Conservation (phyloP, 1,140 invertebrate species). For the Hermetia illucens region DNA sequence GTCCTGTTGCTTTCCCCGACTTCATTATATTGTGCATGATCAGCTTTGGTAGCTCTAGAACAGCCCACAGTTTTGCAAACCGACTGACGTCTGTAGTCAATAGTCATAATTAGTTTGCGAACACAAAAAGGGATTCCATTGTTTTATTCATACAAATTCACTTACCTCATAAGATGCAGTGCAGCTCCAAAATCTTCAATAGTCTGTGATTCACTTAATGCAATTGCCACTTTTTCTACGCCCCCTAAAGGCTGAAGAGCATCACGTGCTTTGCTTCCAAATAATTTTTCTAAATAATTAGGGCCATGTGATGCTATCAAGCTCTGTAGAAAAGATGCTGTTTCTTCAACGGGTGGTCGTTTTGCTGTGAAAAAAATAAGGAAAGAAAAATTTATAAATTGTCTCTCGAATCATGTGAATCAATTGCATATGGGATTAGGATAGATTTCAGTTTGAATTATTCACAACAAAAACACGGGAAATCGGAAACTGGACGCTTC, state of each 20-base stretch:
- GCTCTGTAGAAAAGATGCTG: conserved; percentile 84
- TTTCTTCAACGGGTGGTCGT: conserved; percentile 89
- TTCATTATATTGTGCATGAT: too few relatives aligned
- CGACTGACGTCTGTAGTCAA: too few relatives aligned
- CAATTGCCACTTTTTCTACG: conserved; percentile 86
- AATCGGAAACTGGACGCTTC: too few relatives aligned
- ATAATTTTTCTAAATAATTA: conserved; percentile 91
- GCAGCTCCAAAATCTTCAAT: conserved; percentile 50
- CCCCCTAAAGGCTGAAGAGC: conserved; percentile 80
- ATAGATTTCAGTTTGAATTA: too few relatives aligned
- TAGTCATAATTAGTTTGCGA: too few relatives aligned
- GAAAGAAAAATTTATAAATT: conserved; percentile 8
- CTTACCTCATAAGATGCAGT: conserved; percentile 30
- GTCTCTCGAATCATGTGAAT: too few relatives aligned
- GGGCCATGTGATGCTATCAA: conserved; percentile 85
- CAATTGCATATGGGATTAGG: too few relatives aligned
- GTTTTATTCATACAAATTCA: neutral
- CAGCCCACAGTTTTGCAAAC: too few relatives aligned
- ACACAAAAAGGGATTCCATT: conserved; percentile 4
- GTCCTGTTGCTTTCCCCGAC: too few relatives aligned
- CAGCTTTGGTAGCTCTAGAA: too few relatives aligned
- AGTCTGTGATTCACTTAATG: conserved; percentile 88
- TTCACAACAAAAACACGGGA: too few relatives aligned
- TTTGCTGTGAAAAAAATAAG: conserved; percentile 60
- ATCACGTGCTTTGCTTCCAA: conserved; percentile 84